Conservation (phyloP, 2,797 vertebrate genomes). For the Premnoplex brunnescens region DNA sequence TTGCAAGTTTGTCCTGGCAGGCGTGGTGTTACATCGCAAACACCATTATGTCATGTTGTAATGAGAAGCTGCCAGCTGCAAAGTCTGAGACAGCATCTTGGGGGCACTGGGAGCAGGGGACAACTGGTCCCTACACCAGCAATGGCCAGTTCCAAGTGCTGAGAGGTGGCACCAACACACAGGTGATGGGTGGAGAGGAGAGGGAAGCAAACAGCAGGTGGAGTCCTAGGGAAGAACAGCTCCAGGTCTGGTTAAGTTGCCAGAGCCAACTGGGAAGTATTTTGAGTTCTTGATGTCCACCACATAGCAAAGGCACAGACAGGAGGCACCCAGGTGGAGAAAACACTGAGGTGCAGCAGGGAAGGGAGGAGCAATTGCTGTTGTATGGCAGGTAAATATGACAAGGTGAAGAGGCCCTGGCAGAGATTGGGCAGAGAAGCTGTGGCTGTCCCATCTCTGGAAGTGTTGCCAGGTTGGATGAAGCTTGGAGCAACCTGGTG, state of each 20-base stretch:
- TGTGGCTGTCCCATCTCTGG: neutral
- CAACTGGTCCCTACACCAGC: accelerated
- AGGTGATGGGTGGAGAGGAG: neutral
- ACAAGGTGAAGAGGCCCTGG: neutral
- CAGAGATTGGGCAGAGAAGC: neutral
- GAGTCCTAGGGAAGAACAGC: accelerated
- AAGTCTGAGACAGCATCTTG: neutral
- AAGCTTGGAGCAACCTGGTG: neutral
- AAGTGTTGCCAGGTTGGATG: accelerated
- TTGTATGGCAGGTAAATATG: accelerated
- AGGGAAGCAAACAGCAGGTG: neutral
- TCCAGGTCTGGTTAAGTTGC: neutral
- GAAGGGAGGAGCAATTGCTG: neutral
- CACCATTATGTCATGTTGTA: neutral
- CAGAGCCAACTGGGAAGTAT: accelerated
- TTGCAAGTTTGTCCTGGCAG: constrained; percentile 49
- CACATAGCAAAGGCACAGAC: neutral
- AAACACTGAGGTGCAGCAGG: accelerated
- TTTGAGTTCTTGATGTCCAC: neutral
- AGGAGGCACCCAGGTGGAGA: neutral
- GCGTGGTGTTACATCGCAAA: neutral
- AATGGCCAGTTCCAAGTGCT: accelerated
- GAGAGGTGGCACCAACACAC: neutral
- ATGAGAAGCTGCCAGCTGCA: neutral
- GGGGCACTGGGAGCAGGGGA: neutral